phyloP scores from a whole-genome alignment of 2,888 invertebrate genomes.

The Physocephala rufipes region DNA sequence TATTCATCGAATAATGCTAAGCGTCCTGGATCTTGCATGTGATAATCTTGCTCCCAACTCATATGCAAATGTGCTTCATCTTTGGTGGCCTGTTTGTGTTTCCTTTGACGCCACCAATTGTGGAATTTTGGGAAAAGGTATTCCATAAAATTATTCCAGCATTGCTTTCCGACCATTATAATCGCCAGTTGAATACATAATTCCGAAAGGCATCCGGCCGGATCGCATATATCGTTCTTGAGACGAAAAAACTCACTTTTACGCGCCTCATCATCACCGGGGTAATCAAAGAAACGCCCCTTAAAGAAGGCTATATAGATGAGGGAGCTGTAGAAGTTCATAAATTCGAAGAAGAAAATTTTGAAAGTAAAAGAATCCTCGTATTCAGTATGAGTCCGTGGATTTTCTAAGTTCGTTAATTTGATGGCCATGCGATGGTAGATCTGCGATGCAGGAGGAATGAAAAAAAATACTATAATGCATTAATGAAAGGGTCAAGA shows the following conservation, averaged over 20 bases:
- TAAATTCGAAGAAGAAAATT: conserved; percentile 97
- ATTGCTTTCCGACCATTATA: conserved; percentile 95
- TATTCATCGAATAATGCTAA: conserved; percentile 96
- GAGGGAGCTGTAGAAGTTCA: conserved; percentile 98
- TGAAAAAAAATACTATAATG: background rate
- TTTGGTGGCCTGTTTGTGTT: conserved; percentile 79
- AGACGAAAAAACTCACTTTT: conserved; percentile 80
- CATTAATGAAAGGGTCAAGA: background rate
- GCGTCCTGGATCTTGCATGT: conserved; percentile 87
- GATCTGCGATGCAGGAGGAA: conserved; percentile 68
- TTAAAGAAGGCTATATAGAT: conserved; percentile 99
- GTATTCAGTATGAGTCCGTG: conserved; percentile 95
- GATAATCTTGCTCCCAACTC: conserved; percentile 94
- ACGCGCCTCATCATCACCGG: conserved; percentile 80
- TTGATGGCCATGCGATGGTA: conserved; percentile 86
- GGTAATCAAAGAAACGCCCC: conserved; percentile 90
- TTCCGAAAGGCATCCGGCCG: conserved; percentile 92
- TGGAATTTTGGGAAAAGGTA: conserved; percentile 86
- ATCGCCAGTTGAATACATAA: conserved; percentile 91
- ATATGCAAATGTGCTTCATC: conserved; percentile 78
- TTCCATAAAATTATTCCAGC: conserved; percentile 92
- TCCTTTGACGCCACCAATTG: conserved; percentile 89
- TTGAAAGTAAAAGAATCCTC: conserved; percentile 98
- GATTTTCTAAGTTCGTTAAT: conserved; percentile 89
- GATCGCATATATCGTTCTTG: conserved; percentile 87